Conservation (phyloP, 1,140 invertebrate species). For the Venturia canescens region DNA sequence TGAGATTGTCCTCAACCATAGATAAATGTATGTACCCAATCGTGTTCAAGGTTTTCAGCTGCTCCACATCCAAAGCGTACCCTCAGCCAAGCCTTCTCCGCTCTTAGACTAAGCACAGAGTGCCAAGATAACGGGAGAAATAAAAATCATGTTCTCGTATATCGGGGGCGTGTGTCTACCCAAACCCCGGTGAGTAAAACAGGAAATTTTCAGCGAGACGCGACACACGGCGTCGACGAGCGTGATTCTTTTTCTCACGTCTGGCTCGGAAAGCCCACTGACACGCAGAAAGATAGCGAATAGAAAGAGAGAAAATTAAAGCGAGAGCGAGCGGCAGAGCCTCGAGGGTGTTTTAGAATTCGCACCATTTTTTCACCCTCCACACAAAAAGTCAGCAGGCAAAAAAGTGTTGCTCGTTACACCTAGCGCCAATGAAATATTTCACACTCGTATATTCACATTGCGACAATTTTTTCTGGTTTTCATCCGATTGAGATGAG, state of each 20-base stretch:
- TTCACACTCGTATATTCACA: neutral
- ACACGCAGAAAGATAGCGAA: neutral
- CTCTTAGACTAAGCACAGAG: neutral
- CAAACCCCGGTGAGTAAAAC: constrained; percentile 6
- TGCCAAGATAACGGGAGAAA: constrained; percentile 13
- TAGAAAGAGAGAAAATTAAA: constrained; percentile 1
- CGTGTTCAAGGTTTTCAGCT: neutral
- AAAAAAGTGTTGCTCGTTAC: neutral
- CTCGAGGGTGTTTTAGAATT: constrained; percentile 12
- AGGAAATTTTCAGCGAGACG: constrained; percentile 13
- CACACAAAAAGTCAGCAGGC: neutral
- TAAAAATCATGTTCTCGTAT: constrained; percentile 20
- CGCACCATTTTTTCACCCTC: neutral
- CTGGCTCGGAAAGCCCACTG: neutral
- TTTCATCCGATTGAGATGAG: no score
- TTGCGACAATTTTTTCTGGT: neutral
- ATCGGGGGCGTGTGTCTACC: neutral
- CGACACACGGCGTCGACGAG: constrained; percentile 11
- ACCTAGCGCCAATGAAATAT: neutral
- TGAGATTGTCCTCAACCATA: neutral
- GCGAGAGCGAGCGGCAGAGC: neutral
- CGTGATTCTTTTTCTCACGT: constrained; percentile 6
- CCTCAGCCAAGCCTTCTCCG: neutral
- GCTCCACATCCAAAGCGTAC: neutral
- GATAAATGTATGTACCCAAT: neutral